Base-by-base conservation (phyloP, 2,888 invertebrate genomes). In the Caradrina kadenii region DNA sequence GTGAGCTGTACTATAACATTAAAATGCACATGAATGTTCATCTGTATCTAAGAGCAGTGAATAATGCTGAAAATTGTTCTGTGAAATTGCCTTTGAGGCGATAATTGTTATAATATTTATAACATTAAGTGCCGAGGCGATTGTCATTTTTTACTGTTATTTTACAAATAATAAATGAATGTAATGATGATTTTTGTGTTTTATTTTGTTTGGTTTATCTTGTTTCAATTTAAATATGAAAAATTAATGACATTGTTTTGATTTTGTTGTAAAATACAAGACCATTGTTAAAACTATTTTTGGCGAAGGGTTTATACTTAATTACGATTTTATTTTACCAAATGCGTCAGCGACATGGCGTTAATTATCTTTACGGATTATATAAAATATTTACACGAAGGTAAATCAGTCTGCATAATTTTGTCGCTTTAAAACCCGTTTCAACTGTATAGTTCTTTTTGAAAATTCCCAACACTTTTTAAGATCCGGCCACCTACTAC, bases 71-170 rank as follows among this genome's bases (percentile, higher is more conserved):
- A 53, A 73, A 64, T n/a, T 48, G 49, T 42, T 35, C 19, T 56
- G 49, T 53, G 52, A 73, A 69, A 15, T 52, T 52, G 50, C 54
- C 59, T 54, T 4, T 22, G 17, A 55, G 80, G 80, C 83, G 79
- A 79, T 81, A 71, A 88, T 92, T 94, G 94, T 93, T 93, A 92
- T 94, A 94, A 93, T 92, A 94, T 94, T 94, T 94, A 94, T 93
- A 91, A 91, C 92, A 93, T 73, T 64, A 73, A 67, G 66, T 82
- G 78, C 68, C 60, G 60, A 59, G 74, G 63, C 21, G 48, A 69
- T 63, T 79, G 52, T 63, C 22, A 58, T 49, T 70, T 63, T 71
- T 69, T 49, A 66, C 59, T 22, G 45, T 62, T 69, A 75, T 65
- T 62, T 70, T 70, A 66, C 50, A 61, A 82, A 62, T 73, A 82